A percentile compares a stretch with the other conserved stretches of the same genome.
Evolutionary conservation across 2,797 vertebrate species (phyloP).

Genomic region (Synanceia verrucosa): DNA sequence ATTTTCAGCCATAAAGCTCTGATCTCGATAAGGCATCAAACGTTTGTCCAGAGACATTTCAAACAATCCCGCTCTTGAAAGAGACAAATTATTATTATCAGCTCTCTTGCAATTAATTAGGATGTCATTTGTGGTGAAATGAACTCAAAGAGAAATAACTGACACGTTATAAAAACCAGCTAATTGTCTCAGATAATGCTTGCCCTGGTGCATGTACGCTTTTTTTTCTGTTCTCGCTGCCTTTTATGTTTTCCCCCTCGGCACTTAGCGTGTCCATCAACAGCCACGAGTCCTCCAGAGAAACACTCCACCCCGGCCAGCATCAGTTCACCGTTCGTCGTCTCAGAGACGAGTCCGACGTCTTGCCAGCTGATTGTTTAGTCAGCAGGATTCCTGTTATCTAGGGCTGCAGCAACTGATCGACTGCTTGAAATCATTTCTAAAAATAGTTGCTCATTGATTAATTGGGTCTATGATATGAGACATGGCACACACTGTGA

Average conservation of each 20-base stretch:
- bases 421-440: no score
- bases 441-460: no score
- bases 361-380: slow-evolving; percentile 8
- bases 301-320: slow-evolving; percentile 1
- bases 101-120: slow-evolving; percentile 66
- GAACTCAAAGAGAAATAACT: slow-evolving; percentile 54
- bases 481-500: no score
- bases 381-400: not conserved
- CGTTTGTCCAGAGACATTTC: slow-evolving; percentile 65
- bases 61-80: slow-evolving; percentile 62
- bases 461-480: no score
- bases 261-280: slow-evolving; percentile 35
- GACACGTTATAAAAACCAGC: slow-evolving; percentile 39
- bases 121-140: slow-evolving; percentile 54
- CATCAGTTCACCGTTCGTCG: not conserved
- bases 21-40: slow-evolving; percentile 67
- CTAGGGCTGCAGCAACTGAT: no score
- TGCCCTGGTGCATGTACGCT: not conserved
- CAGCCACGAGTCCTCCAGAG: slow-evolving; percentile 14
- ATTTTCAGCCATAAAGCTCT: slow-evolving; percentile 61
- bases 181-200: slow-evolving; percentile 58
- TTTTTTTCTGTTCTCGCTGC: not conserved
- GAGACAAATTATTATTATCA: slow-evolving; percentile 58
- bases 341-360: not conserved
- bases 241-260: slow-evolving; percentile 35